Percentiles rank a stretch among this genome's conserved stretches.
phyloP scores from a whole-genome alignment of 2,888 invertebrate genomes.

The Orthonevra nobilis region DNA sequence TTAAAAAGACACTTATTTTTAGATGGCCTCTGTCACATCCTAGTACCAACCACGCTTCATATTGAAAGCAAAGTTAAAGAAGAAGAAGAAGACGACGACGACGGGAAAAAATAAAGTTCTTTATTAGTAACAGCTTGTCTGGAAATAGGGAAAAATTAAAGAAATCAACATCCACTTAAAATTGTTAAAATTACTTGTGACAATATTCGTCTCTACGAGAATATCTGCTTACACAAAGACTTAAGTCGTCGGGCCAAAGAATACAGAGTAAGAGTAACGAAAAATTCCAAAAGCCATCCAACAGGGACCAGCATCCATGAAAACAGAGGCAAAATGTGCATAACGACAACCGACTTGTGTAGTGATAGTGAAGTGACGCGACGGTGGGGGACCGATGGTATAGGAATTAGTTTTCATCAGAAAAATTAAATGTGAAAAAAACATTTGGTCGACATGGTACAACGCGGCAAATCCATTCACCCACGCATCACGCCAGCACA shows the following conservation, averaged over 20 bases:
- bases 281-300: conserved; percentile 47
- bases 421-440: conserved; percentile 70
- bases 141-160: conserved; percentile 43
- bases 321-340: conserved; percentile 45
- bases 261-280: conserved; percentile 10
- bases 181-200: conserved; percentile 66
- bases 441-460: conserved; percentile 69
- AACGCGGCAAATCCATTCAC: conserved; percentile 70
- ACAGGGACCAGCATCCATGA: background rate
- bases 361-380: background rate
- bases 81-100: too few species aligned
- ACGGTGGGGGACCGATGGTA: too few species aligned
- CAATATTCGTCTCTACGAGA: conserved; percentile 35
- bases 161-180: conserved; percentile 68
- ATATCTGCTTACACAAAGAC: conserved; percentile 53
- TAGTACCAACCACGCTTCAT: too few species aligned
- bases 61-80: background rate
- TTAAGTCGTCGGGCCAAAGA: conserved; percentile 22
- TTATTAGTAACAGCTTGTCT: conserved; percentile 32
- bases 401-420: conserved; percentile 66
- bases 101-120: conserved; percentile 25
- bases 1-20: too few species aligned
- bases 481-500: conserved; percentile 70
- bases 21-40: conserved; percentile 24
- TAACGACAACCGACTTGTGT: conserved; percentile 3